Conservation (phyloP, 92 coral and sea anemone species). For the Epizoanthus rinbou region DNA sequence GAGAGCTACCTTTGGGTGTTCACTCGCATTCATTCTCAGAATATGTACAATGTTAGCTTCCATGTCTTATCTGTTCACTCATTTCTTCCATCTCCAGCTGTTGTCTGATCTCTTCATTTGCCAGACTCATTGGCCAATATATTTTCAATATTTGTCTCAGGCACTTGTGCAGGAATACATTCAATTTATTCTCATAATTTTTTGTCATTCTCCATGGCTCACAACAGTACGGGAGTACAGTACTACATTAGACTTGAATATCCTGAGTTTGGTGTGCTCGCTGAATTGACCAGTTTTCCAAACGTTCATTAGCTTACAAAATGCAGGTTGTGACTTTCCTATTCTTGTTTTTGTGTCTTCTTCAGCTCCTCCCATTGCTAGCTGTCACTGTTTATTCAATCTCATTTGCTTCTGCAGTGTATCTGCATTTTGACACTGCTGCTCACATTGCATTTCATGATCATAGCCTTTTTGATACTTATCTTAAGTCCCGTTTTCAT, state of each 20-base stretch:
- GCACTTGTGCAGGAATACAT: neutral
- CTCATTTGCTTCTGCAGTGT: neutral
- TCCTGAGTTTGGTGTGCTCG: neutral
- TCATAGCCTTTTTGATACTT: too few relatives aligned
- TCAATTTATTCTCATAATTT: neutral
- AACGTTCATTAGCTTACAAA: neutral
- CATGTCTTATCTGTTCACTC: slow-evolving; percentile 1
- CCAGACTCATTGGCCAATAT: neutral
- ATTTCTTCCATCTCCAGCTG: slow-evolving; percentile 2
- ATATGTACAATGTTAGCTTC: neutral
- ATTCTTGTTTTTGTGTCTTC: neutral
- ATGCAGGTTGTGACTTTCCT: neutral
- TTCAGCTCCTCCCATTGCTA: neutral
- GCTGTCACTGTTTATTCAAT: neutral
- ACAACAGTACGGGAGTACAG: neutral
- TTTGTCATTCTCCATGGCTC: neutral
- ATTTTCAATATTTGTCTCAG: neutral
- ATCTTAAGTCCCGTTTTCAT: too few relatives aligned
- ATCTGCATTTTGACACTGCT: too few relatives aligned
- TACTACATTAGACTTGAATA: neutral
- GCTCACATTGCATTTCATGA: too few relatives aligned
- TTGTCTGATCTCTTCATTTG: neutral
- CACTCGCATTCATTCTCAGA: slow-evolving; percentile 3
- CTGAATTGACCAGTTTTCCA: neutral
- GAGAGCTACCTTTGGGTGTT: slow-evolving; percentile 4